These are phyloP conservation scores for Taphrorychus bicolor DNA, from an alignment of 2,888 invertebrate genomes.

Conservation along the genomic window DNA sequence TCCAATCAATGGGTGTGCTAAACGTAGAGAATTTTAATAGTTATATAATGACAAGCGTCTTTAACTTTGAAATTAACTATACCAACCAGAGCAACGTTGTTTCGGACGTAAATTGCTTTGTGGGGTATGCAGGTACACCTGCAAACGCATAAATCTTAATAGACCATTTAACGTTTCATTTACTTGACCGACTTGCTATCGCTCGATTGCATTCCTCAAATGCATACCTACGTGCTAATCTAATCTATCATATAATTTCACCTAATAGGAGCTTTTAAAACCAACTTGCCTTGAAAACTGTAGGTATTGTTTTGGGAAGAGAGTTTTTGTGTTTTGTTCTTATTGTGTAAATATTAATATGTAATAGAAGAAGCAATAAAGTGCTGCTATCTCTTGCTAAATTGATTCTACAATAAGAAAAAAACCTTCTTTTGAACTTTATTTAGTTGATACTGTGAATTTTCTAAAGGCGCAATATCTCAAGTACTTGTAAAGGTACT, in stretches of 20 bases:
- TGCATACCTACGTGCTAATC: neutral
- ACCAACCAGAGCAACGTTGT: neutral
- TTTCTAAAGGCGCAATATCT: no score
- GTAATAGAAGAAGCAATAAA: no score
- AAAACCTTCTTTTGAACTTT: no score
- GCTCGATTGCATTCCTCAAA: conserved; percentile 10
- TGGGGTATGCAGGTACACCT: conserved; percentile 12
- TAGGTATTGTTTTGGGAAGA: no score
- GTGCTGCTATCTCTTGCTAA: no score
- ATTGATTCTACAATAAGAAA: no score
- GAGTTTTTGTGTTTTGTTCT: no score
- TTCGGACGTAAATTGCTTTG: conserved; percentile 2
- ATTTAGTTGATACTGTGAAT: no score
- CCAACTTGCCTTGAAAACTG: no score
- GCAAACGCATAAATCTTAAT: conserved; percentile 23
- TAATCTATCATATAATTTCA: conserved; percentile 1
- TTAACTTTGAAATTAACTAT: conserved; percentile 11
- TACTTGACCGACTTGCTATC: conserved; percentile 15
- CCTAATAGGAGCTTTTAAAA: neutral
- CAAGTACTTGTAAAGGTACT: no score
- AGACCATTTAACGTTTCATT: conserved; percentile 18
- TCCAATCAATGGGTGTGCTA: no score
- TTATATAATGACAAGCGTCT: conserved; percentile 1
- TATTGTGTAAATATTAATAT: no score
- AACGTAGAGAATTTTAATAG: neutral